A percentile compares a stretch with the other conserved stretches of the same genome.
phyloP scores from a whole-genome alignment of 2,888 invertebrate species.

The Chloroclystis v-ata region DNA sequence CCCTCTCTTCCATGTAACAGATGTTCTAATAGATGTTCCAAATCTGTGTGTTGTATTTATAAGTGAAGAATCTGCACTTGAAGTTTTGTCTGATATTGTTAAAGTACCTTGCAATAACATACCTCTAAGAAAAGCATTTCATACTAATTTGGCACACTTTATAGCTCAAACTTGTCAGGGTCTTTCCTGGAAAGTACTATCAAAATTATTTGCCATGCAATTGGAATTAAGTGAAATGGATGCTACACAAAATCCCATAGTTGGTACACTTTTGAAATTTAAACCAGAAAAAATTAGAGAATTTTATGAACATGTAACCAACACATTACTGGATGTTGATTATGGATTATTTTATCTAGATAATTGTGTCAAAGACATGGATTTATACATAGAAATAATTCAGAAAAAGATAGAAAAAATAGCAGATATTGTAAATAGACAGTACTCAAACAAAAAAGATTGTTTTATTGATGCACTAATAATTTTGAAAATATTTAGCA shows the following conservation, averaged over 20 bases:
- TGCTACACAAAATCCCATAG: conserved; percentile 32
- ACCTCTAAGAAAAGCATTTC: conserved; percentile 53
- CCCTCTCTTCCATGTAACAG: conserved; percentile 54
- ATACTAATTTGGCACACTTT: conserved; percentile 48
- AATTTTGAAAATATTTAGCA: conserved; percentile 40
- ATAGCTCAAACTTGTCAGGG: conserved; percentile 43
- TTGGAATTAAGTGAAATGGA: conserved; percentile 28
- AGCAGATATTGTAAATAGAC: conserved; percentile 43
- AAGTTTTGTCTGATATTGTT: conserved; percentile 42
- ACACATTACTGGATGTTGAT: conserved; percentile 40
- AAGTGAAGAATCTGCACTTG: conserved; percentile 23
- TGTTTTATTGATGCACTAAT: conserved; percentile 48
- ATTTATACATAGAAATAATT: conserved; percentile 38
- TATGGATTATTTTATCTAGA: conserved; percentile 47
- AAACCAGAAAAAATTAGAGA: conserved; percentile 31
- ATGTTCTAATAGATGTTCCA: conserved; percentile 40
- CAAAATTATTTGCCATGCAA: conserved; percentile 38
- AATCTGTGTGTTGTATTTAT: conserved; percentile 22
- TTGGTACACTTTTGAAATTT: conserved; percentile 27
- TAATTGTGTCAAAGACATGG: conserved; percentile 37
- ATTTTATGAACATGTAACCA: conserved; percentile 37
- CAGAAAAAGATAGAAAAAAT: conserved; percentile 41
- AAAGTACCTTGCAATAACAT: conserved; percentile 59
- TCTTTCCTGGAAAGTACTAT: conserved; percentile 45
- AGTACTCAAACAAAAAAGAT: conserved; percentile 52